A percentile compares a stretch with the other conserved stretches of the same genome.
Evolutionary conservation across 2,888 invertebrate species (phyloP).

Genomic region (Fabriciana adippe): DNA sequence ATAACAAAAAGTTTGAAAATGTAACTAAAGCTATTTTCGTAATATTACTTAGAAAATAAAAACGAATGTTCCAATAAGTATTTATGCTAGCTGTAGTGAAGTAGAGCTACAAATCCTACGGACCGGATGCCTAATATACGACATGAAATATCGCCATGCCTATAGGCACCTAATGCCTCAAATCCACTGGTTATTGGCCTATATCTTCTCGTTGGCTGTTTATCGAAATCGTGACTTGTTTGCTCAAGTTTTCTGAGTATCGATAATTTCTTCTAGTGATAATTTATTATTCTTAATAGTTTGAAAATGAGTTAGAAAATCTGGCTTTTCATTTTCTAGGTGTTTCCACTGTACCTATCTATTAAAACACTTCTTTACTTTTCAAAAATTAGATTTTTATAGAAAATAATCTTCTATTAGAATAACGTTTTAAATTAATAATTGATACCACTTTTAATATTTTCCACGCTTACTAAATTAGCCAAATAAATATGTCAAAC

Average conservation of each 20-base stretch:
- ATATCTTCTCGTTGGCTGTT: conserved; percentile 61
- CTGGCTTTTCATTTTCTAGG: background rate
- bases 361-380: background rate
- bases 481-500: too few relatives aligned
- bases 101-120: conserved; percentile 9
- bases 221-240: conserved; percentile 72
- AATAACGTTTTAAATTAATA: too few relatives aligned
- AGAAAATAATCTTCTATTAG: too few relatives aligned
- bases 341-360: background rate
- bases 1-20: too few relatives aligned
- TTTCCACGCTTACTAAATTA: too few relatives aligned
- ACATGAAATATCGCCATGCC: conserved; percentile 58
- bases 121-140: conserved; percentile 32
- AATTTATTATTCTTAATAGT: conserved; percentile 42
- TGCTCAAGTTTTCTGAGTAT: conserved; percentile 47
- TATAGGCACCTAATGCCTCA: conserved; percentile 54
- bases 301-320: conserved; percentile 4
- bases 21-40: too few relatives aligned
- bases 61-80: background rate
- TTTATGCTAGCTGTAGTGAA: conserved; percentile 1
- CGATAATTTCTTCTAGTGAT: conserved; percentile 35
- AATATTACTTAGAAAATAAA: background rate
- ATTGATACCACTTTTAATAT: too few relatives aligned
- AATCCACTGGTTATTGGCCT: conserved; percentile 53
- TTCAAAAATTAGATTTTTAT: background rate